These are phyloP conservation scores for Geococcyx californianus DNA, from an alignment of 2,113 vertebrate species.

Conservation along the genomic window DNA sequence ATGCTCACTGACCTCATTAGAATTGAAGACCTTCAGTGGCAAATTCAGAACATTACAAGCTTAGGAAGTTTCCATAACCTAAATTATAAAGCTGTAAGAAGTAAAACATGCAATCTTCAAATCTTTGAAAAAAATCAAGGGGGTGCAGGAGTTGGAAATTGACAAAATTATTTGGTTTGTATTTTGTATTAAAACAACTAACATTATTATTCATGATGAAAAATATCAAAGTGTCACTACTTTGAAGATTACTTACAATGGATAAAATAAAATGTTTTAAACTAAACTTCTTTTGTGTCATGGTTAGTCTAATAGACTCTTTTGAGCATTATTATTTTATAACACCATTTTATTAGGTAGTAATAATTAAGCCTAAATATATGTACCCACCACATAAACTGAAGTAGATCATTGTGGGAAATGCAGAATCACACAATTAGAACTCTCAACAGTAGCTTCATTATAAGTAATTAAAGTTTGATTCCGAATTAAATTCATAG, in stretches of 20 bases:
- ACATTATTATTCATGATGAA: background rate
- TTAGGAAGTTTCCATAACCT: conserved; percentile 45
- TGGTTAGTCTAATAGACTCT: background rate
- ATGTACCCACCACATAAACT: background rate
- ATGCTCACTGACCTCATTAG: conserved; percentile 54
- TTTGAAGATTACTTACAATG: background rate
- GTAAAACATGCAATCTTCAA: background rate
- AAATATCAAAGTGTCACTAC: background rate
- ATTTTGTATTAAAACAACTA: background rate
- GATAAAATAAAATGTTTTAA: background rate
- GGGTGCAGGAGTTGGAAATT: no score
- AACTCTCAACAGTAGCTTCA: background rate
- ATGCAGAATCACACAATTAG: background rate
- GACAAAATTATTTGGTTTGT: background rate
- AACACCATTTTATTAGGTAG: background rate
- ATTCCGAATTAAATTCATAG: background rate
- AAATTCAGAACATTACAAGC: background rate
- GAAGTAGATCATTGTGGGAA: background rate
- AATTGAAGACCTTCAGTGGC: background rate
- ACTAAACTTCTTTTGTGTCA: background rate
- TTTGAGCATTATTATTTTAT: background rate
- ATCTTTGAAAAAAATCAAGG: background rate
- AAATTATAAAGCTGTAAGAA: background rate
- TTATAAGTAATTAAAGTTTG: background rate
- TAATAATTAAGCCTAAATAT: background rate